Evolutionary conservation across 2,888 invertebrate genomes (phyloP).

Genomic region (Eupeodes latifasciatus): DNA sequence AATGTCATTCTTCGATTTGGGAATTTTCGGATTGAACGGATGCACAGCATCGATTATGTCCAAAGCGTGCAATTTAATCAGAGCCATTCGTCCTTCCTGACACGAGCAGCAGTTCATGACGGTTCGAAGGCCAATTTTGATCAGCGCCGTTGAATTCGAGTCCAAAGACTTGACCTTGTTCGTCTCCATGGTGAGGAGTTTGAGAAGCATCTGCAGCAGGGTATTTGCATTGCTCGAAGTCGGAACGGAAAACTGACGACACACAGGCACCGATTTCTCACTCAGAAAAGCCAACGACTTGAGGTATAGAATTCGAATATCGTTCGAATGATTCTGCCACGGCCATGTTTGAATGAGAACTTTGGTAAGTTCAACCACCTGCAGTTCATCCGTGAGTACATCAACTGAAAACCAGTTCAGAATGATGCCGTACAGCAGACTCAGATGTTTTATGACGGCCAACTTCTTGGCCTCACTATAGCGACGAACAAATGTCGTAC

Average conservation of each 20-base stretch:
- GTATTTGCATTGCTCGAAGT: constrained; percentile 79
- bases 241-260: constrained; percentile 80
- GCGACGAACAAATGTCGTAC: constrained; percentile 80
- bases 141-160: constrained; percentile 69
- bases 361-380: constrained; percentile 78
- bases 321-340: constrained; percentile 81
- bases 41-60: constrained; percentile 81
- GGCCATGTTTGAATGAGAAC: constrained; percentile 81
- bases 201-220: constrained; percentile 80
- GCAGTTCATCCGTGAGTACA: constrained; percentile 78
- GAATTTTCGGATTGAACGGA: constrained; percentile 78
- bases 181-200: constrained; percentile 80
- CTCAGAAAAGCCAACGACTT: constrained; percentile 80
- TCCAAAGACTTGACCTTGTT: constrained; percentile 78
- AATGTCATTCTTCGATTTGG: constrained; percentile 79
- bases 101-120: constrained; percentile 82
- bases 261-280: constrained; percentile 82
- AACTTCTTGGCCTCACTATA: constrained; percentile 81
- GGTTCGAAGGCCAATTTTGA: constrained; percentile 79
- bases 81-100: constrained; percentile 81
- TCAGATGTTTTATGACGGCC: constrained; percentile 80
- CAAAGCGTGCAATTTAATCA: constrained; percentile 81
- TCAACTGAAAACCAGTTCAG: constrained; percentile 81
- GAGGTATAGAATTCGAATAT: constrained; percentile 79
- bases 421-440: constrained; percentile 79